phyloP scores from a whole-genome alignment of 2,888 invertebrate species.

The Parasteatoda lunata region DNA sequence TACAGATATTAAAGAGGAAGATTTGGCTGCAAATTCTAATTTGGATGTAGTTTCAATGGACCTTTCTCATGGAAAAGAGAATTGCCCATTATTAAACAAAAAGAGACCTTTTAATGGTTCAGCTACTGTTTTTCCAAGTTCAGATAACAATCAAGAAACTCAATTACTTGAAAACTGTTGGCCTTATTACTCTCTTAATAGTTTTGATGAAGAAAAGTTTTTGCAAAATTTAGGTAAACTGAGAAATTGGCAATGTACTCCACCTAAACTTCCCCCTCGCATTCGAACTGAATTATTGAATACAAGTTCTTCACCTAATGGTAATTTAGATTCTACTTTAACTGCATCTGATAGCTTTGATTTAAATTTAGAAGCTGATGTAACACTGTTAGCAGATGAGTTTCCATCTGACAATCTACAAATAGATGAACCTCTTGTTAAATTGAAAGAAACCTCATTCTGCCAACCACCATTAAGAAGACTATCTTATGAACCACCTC shows the following conservation, averaged over 20 bases:
- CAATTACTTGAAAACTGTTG: conserved; percentile 71
- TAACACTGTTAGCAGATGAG: conserved; percentile 63
- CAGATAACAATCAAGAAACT: conserved; percentile 73
- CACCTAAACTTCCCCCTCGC: conserved; percentile 67
- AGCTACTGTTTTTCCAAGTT: conserved; percentile 67
- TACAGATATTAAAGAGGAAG: neutral
- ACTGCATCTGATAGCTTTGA: conserved; percentile 61
- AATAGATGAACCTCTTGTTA: conserved; percentile 34
- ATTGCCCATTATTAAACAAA: conserved; percentile 52
- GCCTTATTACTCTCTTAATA: conserved; percentile 42
- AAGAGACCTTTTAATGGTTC: conserved; percentile 15
- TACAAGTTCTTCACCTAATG: conserved; percentile 44
- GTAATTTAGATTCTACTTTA: conserved; percentile 54
- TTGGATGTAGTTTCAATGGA: conserved; percentile 77
- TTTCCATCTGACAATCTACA: conserved; percentile 19
- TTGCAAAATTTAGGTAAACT: conserved; percentile 63
- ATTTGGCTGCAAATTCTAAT: conserved; percentile 74
- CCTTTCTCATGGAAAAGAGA: conserved; percentile 63
- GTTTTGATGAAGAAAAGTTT: conserved; percentile 59
- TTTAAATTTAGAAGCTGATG: conserved; percentile 64
- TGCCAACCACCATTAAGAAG: conserved; percentile 47
- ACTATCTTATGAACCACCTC: conserved; percentile 78
- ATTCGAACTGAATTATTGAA: conserved; percentile 32
- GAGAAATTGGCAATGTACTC: conserved; percentile 36
- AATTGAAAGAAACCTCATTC: conserved; percentile 42